Percentiles rank a stretch among this genome's conserved stretches.
phyloP scores from a whole-genome alignment of 2,888 invertebrate genomes.

The Melinaea marsaeus region DNA sequence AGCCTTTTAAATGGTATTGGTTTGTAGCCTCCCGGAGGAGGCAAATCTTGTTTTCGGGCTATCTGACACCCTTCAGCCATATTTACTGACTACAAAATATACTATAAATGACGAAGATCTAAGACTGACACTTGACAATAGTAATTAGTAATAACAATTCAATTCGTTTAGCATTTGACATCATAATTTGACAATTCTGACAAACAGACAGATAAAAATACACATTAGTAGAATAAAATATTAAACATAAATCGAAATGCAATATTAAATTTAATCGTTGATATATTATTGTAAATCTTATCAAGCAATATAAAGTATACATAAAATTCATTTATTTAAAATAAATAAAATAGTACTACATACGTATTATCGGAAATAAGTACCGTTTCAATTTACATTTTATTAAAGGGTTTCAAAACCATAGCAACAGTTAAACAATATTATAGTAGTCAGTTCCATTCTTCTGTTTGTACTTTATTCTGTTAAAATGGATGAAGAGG shows the following conservation, averaged over 20 bases:
- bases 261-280: too few species aligned
- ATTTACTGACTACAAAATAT: constrained; percentile 36
- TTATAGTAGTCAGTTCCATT: constrained; percentile 1
- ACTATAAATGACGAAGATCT: constrained; percentile 7
- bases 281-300: too few species aligned
- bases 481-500: constrained; percentile 43
- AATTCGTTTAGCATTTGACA: neutral
- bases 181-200: neutral
- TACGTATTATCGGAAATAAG: too few species aligned
- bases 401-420: neutral
- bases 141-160: too few species aligned
- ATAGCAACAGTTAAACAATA: constrained; percentile 18
- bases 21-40: constrained; percentile 93
- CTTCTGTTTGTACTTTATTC: neutral
- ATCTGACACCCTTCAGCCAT: constrained; percentile 58
- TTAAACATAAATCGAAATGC: neutral
- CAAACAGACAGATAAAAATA: neutral
- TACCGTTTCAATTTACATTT: neutral
- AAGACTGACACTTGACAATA: constrained; percentile 3
- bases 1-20: constrained; percentile 84
- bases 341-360: too few species aligned
- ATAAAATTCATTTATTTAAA: too few species aligned
- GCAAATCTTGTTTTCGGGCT: constrained; percentile 88
- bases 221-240: neutral
- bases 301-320: too few species aligned